These are phyloP conservation scores for Iphiclides podalirius DNA, from an alignment of 2,888 invertebrate species.

Conservation along the genomic window DNA sequence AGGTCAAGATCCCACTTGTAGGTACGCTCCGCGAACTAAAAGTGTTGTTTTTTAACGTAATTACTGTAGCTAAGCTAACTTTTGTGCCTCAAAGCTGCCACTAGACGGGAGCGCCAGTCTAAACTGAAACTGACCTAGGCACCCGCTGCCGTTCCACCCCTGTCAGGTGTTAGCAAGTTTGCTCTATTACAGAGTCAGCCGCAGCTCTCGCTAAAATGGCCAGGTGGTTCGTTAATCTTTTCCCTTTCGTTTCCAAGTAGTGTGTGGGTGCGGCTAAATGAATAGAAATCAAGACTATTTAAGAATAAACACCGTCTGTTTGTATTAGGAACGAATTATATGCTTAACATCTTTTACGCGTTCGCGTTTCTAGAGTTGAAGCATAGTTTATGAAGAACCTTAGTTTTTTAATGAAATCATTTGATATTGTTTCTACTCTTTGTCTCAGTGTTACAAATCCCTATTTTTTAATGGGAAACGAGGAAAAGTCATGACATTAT, in stretches of 20 bases:
- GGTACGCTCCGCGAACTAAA: slow-evolving; percentile 25
- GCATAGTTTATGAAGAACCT: no score
- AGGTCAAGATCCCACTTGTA: slow-evolving; percentile 18
- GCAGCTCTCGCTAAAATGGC: slow-evolving; percentile 20
- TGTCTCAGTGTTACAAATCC: no score
- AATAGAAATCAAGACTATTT: no score
- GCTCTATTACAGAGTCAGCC: not conserved
- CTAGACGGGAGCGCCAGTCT: slow-evolving; percentile 35
- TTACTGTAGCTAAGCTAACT: slow-evolving; percentile 61
- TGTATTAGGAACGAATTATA: no score
- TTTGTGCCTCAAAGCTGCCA: slow-evolving; percentile 35
- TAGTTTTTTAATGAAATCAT: no score
- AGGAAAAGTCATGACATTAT: no score
- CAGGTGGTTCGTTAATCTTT: slow-evolving; percentile 22
- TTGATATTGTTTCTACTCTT: no score
- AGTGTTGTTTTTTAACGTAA: slow-evolving; percentile 69
- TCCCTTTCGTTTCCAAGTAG: slow-evolving; percentile 21
- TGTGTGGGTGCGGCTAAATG: not conserved
- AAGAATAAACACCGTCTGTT: no score
- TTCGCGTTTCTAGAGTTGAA: no score
- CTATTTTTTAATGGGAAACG: no score
- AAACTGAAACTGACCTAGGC: slow-evolving; percentile 28
- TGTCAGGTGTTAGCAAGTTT: slow-evolving; percentile 3
- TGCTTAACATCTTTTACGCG: no score
- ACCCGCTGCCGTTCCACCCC: slow-evolving; percentile 12